Percentiles rank a stretch among this genome's conserved stretches.
Evolutionary conservation across 2,797 vertebrate genomes (phyloP).

Genomic region (Phalloptychus januarius): DNA sequence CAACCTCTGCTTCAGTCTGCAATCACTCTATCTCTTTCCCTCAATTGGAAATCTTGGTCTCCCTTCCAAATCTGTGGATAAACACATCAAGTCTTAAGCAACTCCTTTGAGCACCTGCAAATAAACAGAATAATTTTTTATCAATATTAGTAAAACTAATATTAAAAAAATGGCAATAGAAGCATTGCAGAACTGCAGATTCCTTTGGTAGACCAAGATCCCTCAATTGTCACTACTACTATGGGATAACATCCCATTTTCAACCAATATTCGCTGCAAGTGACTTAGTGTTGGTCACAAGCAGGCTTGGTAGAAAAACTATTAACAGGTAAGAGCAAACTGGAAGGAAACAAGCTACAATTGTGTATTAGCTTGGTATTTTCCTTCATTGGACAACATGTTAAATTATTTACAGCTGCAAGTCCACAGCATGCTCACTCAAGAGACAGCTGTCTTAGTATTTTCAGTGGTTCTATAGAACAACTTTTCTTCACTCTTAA

Average conservation of each 20-base stretch:
- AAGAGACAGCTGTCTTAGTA: too few relatives aligned
- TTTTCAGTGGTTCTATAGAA: too few relatives aligned
- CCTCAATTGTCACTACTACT: not conserved
- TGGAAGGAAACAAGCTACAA: not conserved
- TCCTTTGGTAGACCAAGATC: not conserved
- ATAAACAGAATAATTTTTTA: not conserved
- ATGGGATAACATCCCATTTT: not conserved
- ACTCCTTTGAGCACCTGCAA: not conserved
- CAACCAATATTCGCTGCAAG: too few relatives aligned
- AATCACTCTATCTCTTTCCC: not conserved
- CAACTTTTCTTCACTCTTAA: not conserved
- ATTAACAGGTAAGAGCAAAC: not conserved
- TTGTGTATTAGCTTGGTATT: not conserved
- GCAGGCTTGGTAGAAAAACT: not conserved
- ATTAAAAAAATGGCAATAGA: not conserved
- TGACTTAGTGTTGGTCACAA: not conserved
- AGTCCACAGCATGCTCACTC: too few relatives aligned
- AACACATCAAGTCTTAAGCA: not conserved
- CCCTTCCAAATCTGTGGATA: not conserved
- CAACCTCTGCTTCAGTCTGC: not conserved
- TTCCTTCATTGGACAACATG: not conserved
- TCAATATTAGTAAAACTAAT: not conserved
- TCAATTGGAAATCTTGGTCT: not conserved
- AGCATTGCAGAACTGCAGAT: not conserved
- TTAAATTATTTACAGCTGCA: too few relatives aligned